Evolutionary conservation across 2,888 invertebrate species (phyloP).

Genomic region (Camptogramma bilineatum): DNA sequence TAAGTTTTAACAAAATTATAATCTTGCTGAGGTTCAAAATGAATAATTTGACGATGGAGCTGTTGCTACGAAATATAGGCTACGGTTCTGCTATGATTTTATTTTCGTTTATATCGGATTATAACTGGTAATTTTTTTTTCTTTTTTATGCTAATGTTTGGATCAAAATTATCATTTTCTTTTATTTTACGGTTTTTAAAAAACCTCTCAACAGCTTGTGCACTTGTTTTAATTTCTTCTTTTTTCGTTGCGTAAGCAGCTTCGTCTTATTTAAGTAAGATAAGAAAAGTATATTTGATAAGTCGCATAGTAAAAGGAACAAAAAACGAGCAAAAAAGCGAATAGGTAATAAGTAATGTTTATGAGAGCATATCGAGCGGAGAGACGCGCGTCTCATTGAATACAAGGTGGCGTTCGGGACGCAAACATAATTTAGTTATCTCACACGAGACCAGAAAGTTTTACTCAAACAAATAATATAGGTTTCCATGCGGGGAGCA

Average conservation of each 20-base stretch:
- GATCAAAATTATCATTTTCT: too few relatives aligned
- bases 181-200: too few relatives aligned
- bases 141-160: too few relatives aligned
- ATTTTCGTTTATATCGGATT: background rate
- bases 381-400: conserved; percentile 64
- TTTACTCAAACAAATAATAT: conserved; percentile 84
- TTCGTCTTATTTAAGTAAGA: background rate
- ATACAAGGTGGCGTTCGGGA: conserved; percentile 71
- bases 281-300: background rate
- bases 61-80: background rate
- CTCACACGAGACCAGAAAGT: conserved; percentile 82
- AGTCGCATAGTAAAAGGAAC: background rate
- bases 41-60: background rate
- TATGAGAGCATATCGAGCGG: conserved; percentile 56
- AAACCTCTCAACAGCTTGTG: too few relatives aligned
- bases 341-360: conserved; percentile 44
- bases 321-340: conserved; percentile 16
- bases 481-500: conserved; percentile 81
- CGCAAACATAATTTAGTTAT: conserved; percentile 83
- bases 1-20: conserved; percentile 11
- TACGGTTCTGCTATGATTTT: background rate
- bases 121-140: too few relatives aligned
- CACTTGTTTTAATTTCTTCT: background rate
- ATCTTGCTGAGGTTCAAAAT: background rate
- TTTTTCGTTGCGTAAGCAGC: conserved; percentile 1